Percentiles rank a stretch among this genome's conserved stretches.
Evolutionary conservation across 2,113 vertebrate species (phyloP).

Genomic region (Cygnus buccinator): DNA sequence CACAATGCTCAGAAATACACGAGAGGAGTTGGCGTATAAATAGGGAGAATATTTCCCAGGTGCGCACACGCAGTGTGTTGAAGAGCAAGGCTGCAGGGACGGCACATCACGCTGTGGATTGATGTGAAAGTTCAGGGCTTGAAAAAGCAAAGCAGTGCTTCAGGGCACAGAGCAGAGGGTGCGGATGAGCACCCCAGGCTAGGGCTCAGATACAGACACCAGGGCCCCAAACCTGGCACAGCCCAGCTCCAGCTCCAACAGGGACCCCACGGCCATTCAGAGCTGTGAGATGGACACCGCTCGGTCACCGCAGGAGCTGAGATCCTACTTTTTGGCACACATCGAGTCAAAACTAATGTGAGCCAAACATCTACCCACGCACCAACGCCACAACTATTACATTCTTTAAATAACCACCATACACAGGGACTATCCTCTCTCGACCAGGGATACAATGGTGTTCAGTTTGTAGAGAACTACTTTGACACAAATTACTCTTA

Average conservation of each 20-base stretch:
- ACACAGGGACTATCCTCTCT: background rate
- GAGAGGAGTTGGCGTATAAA: background rate
- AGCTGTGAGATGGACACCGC: background rate
- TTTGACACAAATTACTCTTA: background rate
- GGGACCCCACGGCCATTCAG: rapidly evolving
- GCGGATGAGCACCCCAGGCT: background rate
- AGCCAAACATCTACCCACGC: background rate
- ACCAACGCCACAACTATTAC: background rate
- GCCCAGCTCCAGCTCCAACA: background rate
- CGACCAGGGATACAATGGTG: no score
- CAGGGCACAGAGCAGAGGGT: background rate
- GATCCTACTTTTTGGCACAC: background rate
- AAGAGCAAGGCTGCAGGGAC: background rate
- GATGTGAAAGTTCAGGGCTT: background rate
- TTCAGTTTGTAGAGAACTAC: background rate
- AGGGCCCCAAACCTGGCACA: background rate
- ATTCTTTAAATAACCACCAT: background rate
- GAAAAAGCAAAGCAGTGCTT: rapidly evolving
- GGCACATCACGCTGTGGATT: rapidly evolving
- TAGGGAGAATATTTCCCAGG: background rate
- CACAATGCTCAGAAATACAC: background rate
- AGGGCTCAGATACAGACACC: background rate
- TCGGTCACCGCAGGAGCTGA: background rate
- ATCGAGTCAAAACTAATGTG: background rate
- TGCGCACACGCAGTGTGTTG: rapidly evolving